Conservation (phyloP, 2,888 invertebrate species). For the Drosophila flavopinicola region DNA sequence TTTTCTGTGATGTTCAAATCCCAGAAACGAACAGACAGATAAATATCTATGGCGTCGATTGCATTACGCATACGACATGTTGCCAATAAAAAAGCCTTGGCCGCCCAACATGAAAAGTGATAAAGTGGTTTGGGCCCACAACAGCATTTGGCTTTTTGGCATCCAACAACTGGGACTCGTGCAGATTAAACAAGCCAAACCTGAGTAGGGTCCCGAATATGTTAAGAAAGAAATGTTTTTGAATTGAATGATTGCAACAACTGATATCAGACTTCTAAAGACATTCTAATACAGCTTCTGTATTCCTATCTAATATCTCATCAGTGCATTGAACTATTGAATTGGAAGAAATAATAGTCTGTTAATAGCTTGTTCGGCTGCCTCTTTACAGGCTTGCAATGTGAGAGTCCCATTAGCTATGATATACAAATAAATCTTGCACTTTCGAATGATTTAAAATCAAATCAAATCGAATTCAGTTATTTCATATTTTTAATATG, state of each 20-base stretch:
- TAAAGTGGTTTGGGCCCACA: constrained; percentile 42
- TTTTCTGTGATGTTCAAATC: constrained; percentile 39
- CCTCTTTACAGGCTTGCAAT: background rate
- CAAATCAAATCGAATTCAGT: too few species aligned
- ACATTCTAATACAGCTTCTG: constrained; percentile 1
- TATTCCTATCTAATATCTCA: background rate
- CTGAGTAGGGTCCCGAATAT: constrained; percentile 38
- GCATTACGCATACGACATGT: constrained; percentile 76
- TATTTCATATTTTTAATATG: too few species aligned
- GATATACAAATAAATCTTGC: too few species aligned
- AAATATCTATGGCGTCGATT: constrained; percentile 66
- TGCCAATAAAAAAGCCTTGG: constrained; percentile 68
- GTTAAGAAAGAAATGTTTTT: constrained; percentile 38
- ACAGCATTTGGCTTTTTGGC: constrained; percentile 28
- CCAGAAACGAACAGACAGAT: constrained; percentile 33
- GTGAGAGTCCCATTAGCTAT: background rate
- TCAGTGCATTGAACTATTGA: constrained; percentile 2
- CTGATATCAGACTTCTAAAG: constrained; percentile 30
- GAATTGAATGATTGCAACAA: constrained; percentile 44
- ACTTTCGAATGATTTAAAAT: too few species aligned
- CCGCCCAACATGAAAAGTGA: constrained; percentile 40
- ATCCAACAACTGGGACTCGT: constrained; percentile 37
- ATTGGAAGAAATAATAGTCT: background rate
- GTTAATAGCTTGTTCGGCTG: too few species aligned
- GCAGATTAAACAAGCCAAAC: constrained; percentile 43